Percentiles rank a stretch among this genome's conserved stretches.
Conservation (phyloP, 1,140 invertebrate genomes). For the Acromyrmex charruanus region DNA sequence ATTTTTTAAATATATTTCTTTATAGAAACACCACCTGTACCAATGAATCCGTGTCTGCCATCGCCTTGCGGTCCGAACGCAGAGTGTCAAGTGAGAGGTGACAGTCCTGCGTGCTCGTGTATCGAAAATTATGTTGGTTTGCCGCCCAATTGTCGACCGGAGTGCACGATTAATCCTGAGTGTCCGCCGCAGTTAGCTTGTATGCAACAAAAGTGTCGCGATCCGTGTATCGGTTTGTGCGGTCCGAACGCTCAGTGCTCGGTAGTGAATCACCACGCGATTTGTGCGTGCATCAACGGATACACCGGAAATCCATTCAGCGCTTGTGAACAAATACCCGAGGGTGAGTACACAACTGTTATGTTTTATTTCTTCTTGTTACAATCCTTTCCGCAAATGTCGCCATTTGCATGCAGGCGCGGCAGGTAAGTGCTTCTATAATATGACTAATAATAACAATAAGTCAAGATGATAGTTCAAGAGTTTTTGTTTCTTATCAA, state of each 20-base stretch:
- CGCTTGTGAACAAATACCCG: conserved; percentile 84
- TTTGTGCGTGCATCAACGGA: conserved; percentile 86
- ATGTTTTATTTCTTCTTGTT: conserved; percentile 15
- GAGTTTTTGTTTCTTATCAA: not conserved
- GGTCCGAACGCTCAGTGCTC: conserved; percentile 86
- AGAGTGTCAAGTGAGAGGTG: conserved; percentile 87
- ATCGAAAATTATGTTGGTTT: conserved; percentile 87
- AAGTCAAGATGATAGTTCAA: conserved; percentile 24
- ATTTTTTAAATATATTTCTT: not conserved
- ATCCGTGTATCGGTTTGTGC: conserved; percentile 87
- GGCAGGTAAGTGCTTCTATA: conserved; percentile 80
- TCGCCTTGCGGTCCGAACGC: conserved; percentile 89
- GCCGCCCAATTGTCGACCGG: conserved; percentile 88
- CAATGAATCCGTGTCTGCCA: conserved; percentile 88
- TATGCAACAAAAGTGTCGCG: conserved; percentile 86
- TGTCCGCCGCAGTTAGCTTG: conserved; percentile 87
- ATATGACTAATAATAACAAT: conserved; percentile 55
- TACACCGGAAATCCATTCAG: conserved; percentile 88
- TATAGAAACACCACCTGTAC: conserved; percentile 75
- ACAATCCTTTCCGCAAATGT: conserved; percentile 29
- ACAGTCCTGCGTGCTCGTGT: conserved; percentile 86
- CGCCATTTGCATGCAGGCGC: conserved; percentile 60
- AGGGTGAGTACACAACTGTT: conserved; percentile 81
- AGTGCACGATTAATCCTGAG: conserved; percentile 88
- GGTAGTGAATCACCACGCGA: conserved; percentile 87